phyloP scores from a whole-genome alignment of 92 coral and sea anemone genomes.

The Heliopora coerulea region DNA sequence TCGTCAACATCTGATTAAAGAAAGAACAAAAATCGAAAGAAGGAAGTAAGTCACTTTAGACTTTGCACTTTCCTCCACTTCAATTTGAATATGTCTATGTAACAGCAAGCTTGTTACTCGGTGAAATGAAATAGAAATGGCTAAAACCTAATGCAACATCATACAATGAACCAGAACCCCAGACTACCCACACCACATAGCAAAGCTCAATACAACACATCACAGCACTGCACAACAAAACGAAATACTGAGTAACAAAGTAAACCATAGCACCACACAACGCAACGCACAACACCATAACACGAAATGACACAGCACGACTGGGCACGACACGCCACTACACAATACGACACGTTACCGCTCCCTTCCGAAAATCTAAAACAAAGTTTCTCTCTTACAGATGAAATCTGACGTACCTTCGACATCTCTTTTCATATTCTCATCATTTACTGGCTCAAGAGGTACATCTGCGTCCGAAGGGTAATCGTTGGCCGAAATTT shows the following conservation, averaged over 20 bases:
- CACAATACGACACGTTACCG: no score
- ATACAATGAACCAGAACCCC: no score
- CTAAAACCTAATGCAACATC: no score
- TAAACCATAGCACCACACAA: constrained; percentile 2
- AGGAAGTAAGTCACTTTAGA: no score
- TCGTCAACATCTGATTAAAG: constrained; percentile 20
- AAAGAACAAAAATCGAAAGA: constrained; percentile 11
- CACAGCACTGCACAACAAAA: constrained; percentile 10
- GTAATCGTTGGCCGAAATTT: constrained; percentile 15
- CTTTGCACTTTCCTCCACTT: not conserved
- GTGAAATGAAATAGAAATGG: no score
- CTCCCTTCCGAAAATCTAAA: no score
- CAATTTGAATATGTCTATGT: constrained; percentile 2
- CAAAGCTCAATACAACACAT: constrained; percentile 6
- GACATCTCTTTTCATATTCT: constrained; percentile 80
- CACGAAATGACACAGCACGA: not conserved
- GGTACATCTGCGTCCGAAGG: constrained; percentile 77
- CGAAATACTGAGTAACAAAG: not conserved
- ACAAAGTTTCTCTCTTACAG: no score
- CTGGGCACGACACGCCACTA: no score
- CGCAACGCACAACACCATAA: constrained; percentile 1
- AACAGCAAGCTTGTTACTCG: no score
- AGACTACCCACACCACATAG: constrained; percentile 10
- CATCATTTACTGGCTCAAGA: constrained; percentile 62
- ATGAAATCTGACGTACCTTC: not conserved